Conservation (phyloP, 2,113 vertebrate species). For the Cyphomyrus plagiostoma region DNA sequence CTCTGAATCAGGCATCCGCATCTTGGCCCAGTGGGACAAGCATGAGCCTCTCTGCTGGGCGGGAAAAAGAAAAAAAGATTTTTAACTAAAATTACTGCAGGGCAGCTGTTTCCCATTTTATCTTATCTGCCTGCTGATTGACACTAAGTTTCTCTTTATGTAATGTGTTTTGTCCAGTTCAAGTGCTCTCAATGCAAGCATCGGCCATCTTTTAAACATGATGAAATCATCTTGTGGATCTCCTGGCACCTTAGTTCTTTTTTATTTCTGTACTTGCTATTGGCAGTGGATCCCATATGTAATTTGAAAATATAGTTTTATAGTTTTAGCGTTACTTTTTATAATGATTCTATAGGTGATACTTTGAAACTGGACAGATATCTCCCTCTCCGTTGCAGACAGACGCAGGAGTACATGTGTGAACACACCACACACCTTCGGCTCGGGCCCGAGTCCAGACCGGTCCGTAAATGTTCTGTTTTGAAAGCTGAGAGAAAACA, state of each 20-base stretch:
- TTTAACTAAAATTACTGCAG: neutral
- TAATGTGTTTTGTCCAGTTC: neutral
- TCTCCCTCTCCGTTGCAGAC: neutral
- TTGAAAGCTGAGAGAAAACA: neutral
- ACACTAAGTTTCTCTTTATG: neutral
- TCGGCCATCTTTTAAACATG: neutral
- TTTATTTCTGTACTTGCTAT: neutral
- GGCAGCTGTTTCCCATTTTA: neutral
- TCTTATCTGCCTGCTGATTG: neutral
- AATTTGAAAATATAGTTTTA: neutral
- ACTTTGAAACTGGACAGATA: neutral
- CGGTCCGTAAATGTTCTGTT: neutral
- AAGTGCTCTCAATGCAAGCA: neutral
- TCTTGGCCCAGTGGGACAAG: neutral
- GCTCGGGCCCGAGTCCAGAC: neutral
- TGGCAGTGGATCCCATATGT: neutral
- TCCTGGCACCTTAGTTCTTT: neutral
- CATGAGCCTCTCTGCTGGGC: neutral
- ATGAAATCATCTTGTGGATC: neutral
- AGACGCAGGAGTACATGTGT: neutral
- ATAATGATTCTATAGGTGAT: neutral
- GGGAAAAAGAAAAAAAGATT: neutral
- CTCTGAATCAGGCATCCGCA: neutral
- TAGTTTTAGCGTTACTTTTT: neutral
- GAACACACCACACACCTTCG: neutral